Evolutionary conservation across 2,888 invertebrate species (phyloP).

Genomic region (Diabrotica balteata): DNA sequence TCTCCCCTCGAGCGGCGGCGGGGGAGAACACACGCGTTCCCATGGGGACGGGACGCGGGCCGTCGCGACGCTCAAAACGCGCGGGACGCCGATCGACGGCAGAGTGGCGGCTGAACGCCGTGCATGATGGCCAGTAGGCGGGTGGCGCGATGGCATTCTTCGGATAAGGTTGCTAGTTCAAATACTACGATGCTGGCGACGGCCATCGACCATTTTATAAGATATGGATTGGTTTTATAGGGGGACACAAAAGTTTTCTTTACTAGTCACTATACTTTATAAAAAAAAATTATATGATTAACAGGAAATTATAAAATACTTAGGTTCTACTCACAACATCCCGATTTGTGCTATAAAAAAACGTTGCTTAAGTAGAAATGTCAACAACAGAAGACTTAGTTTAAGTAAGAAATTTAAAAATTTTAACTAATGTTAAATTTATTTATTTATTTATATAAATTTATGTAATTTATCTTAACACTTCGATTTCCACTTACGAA

Average conservation of each 20-base stretch:
- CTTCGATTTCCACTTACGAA: too few species aligned
- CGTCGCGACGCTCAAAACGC: slow-evolving; percentile 58
- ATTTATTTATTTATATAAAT: too few species aligned
- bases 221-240: slow-evolving; percentile 1
- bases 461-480: too few species aligned
- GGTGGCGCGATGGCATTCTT: slow-evolving; percentile 47
- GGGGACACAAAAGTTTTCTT: neutral
- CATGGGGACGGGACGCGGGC: slow-evolving; percentile 64
- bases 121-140: slow-evolving; percentile 46
- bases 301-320: too few species aligned
- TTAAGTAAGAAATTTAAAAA: too few species aligned
- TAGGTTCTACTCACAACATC: too few species aligned
- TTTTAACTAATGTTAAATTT: too few species aligned
- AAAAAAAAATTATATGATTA: too few species aligned
- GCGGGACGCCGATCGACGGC: slow-evolving; percentile 52
- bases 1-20: slow-evolving; percentile 45
- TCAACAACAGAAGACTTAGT: too few species aligned
- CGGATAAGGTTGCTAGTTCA: slow-evolving; percentile 34
- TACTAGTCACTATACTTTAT: too few species aligned
- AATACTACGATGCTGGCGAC: slow-evolving; percentile 44
- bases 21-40: slow-evolving; percentile 61
- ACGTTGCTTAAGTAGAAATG: too few species aligned
- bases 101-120: slow-evolving; percentile 52
- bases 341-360: too few species aligned
- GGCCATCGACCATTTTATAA: slow-evolving; percentile 55